Conservation (phyloP, 2,888 invertebrate genomes). For the Platycnemis pennipes region DNA sequence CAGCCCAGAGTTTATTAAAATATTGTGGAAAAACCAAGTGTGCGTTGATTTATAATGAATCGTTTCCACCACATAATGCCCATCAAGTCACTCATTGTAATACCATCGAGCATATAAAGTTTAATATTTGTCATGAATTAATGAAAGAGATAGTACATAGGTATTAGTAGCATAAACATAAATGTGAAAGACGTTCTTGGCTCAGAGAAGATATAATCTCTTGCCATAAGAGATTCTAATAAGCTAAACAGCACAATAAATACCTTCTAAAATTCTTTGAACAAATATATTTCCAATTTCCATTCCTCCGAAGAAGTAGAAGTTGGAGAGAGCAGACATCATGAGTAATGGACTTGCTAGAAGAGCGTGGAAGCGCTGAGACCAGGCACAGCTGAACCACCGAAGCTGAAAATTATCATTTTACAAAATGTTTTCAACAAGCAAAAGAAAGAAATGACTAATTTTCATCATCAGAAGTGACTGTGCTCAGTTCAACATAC, state of each 20-base stretch:
- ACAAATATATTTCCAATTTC: slow-evolving; percentile 88
- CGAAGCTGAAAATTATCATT: slow-evolving; percentile 75
- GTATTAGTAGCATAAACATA: no score
- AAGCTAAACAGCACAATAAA: slow-evolving; percentile 72
- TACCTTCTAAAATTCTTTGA: slow-evolving; percentile 82
- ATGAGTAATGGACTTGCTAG: slow-evolving; percentile 88
- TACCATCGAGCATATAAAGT: no score
- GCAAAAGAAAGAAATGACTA: slow-evolving; percentile 71
- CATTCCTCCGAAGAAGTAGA: slow-evolving; percentile 91
- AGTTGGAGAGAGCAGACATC: slow-evolving; percentile 91
- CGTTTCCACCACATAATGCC: no score
- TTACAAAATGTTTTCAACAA: not conserved
- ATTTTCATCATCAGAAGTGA: slow-evolving; percentile 76
- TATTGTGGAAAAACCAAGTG: no score
- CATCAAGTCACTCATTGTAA: no score
- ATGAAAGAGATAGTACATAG: no score
- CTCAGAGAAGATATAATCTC: no score
- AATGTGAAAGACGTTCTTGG: no score
- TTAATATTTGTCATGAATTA: no score
- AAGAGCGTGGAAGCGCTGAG: slow-evolving; percentile 85
- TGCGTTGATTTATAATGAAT: no score
- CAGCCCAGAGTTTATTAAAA: no score
- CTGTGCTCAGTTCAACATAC: slow-evolving; percentile 70
- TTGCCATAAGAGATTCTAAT: no score
- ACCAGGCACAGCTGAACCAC: slow-evolving; percentile 77